Base-by-base conservation (phyloP, 2,888 invertebrate species). In the Thysanoteuthis rhombus region DNA sequence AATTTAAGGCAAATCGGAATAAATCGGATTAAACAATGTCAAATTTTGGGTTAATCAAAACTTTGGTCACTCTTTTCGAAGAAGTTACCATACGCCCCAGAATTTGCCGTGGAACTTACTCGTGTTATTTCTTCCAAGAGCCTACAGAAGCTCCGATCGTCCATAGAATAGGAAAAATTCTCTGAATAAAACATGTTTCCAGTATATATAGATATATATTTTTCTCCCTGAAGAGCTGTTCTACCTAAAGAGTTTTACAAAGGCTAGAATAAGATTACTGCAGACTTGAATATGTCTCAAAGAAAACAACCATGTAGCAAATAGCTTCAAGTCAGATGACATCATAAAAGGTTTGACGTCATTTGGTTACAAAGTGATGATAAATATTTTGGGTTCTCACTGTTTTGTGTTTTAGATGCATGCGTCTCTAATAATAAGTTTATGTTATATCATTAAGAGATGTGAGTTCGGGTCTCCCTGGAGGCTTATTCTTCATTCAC, bases 241-340 rank as follows among this genome's bases (percentile, higher is more conserved):
- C 75, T 16, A 75, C 75, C n/a, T 75, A 36, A 75, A 75, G n/a
- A 75, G n/a, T 75, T 75, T 75, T n/a, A 75, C 75, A 75, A 16
- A n/a, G n/a, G n/a, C n/a, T 75, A 75, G 75, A 75, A 75, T 75
- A 75, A 75, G n/a, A 75, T 75, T 75, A n/a, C 75, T 75, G n/a
- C 16, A 75, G n/a, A 75, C n/a, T 75, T 36, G 75, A 75, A 75
- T 32, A 58, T 58, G 25, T 58, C 32, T 25, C 58, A 16, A n/a
- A 75, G 16, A n/a, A 36, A n/a, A 12, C 1, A 75, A n/a, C 1
- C 12, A 36, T 22, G 52, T 0, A 25, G 25, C 5, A 52, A 25
- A 52, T 75, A n/a, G 1, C 16, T 36, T 75, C 10, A 75, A 75
- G 36, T 75, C 52, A 25, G 22, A 52, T 52, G 75, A 75, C 75